A percentile compares a stretch with the other conserved stretches of the same genome.
These are phyloP conservation scores for Ovibos moschatus DNA, from an alignment of 2,113 vertebrate species.

Conservation along the genomic window DNA sequence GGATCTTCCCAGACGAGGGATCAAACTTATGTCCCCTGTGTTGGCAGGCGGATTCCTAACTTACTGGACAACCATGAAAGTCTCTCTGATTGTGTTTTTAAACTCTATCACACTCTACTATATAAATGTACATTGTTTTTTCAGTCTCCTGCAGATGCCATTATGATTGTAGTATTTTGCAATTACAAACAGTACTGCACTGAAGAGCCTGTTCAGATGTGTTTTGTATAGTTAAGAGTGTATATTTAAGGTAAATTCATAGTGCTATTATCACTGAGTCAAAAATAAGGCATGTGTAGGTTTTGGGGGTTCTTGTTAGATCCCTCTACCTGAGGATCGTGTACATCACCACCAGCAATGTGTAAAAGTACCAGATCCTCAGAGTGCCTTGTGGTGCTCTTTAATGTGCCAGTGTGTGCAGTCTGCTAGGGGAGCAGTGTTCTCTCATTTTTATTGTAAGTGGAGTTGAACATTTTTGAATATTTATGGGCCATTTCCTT, in stretches of 20 bases:
- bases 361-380: rapidly evolving
- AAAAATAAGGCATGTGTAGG: too few relatives aligned
- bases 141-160: too few relatives aligned
- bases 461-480: not conserved
- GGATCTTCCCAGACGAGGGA: not conserved
- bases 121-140: not conserved
- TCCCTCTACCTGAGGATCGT: rapidly evolving
- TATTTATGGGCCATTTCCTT: not conserved
- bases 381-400: not conserved
- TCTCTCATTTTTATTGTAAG: not conserved
- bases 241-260: not conserved
- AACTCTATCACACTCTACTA: not conserved
- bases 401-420: rapidly evolving
- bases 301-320: not conserved
- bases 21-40: not conserved
- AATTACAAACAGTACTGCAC: too few relatives aligned
- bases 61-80: not conserved
- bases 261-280: not conserved
- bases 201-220: not conserved
- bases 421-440: not conserved
- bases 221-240: not conserved
- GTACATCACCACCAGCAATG: not conserved
- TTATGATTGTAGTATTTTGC: not conserved
- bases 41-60: not conserved
- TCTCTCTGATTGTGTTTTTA: not conserved